Base-by-base conservation (phyloP, 2,888 invertebrate species). In the Cynaeus angustus region DNA sequence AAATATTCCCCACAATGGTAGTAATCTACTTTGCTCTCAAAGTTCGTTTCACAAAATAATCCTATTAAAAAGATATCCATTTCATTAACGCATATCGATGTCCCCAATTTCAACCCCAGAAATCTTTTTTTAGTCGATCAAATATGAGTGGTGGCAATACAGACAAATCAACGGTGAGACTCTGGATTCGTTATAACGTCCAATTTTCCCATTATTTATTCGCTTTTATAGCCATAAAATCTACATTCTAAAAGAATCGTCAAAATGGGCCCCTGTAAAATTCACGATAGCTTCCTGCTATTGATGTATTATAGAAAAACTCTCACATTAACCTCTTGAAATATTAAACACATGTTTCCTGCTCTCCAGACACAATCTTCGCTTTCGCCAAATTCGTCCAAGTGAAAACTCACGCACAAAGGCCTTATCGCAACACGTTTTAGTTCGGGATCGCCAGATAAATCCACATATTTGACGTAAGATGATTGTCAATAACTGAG, bases 401-500 rank as follows among this genome's bases (percentile, higher is more conserved):
- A 45, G 58, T 58, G 58, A 58, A 58, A 58, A 58, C 30, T 30
- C 30, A n/a, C 45, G 13, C 30, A 58, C 58, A 58, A 58, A 43
- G 58, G 46, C 28, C 13, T 58, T 58, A 45, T 58, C 58, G 26
- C 58, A 45, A 28, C 45, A 45, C 14, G 58, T 43, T 58, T 45
- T 30, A 46, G 58, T 58, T 43, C 45, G 26, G 30, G 58, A 58
- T 58, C 43, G 43, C 16, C 43, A 26, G 26, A 41, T 50, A 61
- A 61, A 61, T 50, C 61, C 61, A 3, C 13, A 48, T 37, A 61
- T 61, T 50, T 50, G 16, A 48, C 21, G 12, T 61, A 61, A 61
- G 61, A 50, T 61, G 61, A 50, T 61, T 48, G 61, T 61, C 48
- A 61, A 61, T 61, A 61, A 38, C 48, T 30, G 61, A 37, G 48